Percentiles rank a stretch among this genome's conserved stretches.
These are phyloP conservation scores for Anomalospiza imberbis DNA, from an alignment of 2,797 vertebrate genomes.

Conservation along the genomic window DNA sequence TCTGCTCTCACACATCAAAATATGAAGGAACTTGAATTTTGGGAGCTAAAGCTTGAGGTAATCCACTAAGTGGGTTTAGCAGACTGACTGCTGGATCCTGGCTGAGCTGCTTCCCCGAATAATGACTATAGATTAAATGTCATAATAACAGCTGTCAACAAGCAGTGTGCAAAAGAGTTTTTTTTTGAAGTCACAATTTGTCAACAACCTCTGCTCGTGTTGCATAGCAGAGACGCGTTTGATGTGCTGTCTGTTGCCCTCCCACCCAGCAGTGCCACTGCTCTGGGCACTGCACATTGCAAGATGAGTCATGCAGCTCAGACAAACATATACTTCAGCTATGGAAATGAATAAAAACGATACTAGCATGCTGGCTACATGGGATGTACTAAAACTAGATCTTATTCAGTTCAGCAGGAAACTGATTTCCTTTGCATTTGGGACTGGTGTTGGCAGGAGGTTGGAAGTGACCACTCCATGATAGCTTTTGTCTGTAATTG, in stretches of 20 bases:
- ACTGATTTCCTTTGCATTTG: not conserved
- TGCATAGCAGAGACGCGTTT: fast-evolving
- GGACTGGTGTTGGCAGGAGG: not conserved
- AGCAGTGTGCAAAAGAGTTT: not conserved
- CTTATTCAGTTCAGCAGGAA: not conserved
- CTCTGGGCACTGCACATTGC: not conserved
- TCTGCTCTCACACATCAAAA: not conserved
- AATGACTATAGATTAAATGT: not conserved
- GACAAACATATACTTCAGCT: not conserved
- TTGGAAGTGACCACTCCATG: not conserved
- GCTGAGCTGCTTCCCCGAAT: not conserved
- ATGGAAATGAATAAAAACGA: not conserved
- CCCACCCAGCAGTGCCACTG: not conserved
- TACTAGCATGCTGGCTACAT: not conserved
- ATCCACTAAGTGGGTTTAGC: not conserved
- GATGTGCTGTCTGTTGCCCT: not conserved
- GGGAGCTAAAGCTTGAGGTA: not conserved
- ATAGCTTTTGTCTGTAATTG: slow-evolving; percentile 12
- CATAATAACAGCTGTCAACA: slow-evolving; percentile 37
- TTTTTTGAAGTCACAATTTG: slow-evolving; percentile 32
- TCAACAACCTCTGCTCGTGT: not conserved
- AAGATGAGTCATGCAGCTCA: not conserved
- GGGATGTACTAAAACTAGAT: not conserved
- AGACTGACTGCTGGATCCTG: not conserved
- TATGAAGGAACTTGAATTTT: not conserved